These are phyloP conservation scores for Zonotrichia leucophrys DNA, from an alignment of 2,113 vertebrate genomes.

Conservation along the genomic window DNA sequence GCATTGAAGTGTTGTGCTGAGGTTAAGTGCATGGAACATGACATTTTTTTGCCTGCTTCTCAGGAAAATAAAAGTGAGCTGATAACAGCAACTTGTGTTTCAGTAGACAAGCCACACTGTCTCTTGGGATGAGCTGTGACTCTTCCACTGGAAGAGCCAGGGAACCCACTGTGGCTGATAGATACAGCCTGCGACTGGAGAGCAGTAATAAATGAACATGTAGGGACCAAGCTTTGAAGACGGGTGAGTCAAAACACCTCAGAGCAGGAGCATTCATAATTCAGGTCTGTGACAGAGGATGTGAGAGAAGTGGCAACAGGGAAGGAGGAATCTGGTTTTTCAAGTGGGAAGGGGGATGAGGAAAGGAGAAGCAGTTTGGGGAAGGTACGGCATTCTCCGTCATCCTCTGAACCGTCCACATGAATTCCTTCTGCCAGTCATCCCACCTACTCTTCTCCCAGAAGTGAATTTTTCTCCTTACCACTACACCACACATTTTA, in stretches of 20 bases:
- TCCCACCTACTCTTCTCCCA: background rate
- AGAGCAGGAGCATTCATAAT: background rate
- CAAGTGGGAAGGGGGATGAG: background rate
- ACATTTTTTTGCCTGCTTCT: background rate
- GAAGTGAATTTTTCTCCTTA: background rate
- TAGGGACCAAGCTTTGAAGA: background rate
- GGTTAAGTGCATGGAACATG: background rate
- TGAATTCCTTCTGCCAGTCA: background rate
- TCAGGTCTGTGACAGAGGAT: background rate
- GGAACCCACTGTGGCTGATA: background rate
- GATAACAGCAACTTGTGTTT: background rate
- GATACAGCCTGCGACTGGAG: background rate
- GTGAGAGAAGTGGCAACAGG: background rate
- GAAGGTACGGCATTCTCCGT: fast-evolving
- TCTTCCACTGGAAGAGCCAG: background rate
- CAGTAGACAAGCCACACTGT: background rate
- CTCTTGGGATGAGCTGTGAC: background rate
- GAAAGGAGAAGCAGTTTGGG: background rate
- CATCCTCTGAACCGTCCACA: background rate
- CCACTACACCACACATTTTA: background rate
- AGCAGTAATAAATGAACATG: background rate
- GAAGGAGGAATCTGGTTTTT: background rate
- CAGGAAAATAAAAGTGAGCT: background rate
- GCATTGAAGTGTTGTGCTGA: background rate
- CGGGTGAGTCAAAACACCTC: background rate